These are phyloP conservation scores for Chrysodeixis includens DNA, from an alignment of 2,888 invertebrate genomes.

Conservation along the genomic window DNA sequence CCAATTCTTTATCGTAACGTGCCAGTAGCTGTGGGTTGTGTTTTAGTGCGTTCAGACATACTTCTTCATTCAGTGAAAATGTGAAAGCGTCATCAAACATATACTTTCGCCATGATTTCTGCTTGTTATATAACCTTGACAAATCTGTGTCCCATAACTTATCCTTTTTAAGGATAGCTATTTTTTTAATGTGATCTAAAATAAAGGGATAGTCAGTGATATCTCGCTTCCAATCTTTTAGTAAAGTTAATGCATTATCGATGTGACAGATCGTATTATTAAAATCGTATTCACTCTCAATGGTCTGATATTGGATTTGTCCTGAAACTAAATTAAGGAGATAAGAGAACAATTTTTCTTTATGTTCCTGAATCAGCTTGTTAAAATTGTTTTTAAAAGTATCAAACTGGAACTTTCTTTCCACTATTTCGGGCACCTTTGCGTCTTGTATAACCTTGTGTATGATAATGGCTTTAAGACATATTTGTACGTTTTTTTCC, in stretches of 20 bases:
- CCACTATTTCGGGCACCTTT: slow-evolving; percentile 69
- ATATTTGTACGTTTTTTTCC: slow-evolving; percentile 70
- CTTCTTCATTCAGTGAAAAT: slow-evolving; percentile 63
- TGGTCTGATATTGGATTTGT: slow-evolving; percentile 56
- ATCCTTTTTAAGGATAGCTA: slow-evolving; percentile 62
- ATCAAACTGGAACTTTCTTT: slow-evolving; percentile 70
- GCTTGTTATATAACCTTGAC: slow-evolving; percentile 65
- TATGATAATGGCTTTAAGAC: slow-evolving; percentile 70
- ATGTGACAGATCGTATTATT: slow-evolving; percentile 50
- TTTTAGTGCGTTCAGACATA: slow-evolving; percentile 76
- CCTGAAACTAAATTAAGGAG: slow-evolving; percentile 58
- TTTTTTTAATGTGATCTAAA: slow-evolving; percentile 63
- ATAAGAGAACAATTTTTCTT: slow-evolving; percentile 71
- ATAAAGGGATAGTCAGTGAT: slow-evolving; percentile 62
- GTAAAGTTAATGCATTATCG: slow-evolving; percentile 58
- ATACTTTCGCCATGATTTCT: slow-evolving; percentile 72
- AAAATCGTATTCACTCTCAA: slow-evolving; percentile 62
- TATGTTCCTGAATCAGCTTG: slow-evolving; percentile 65
- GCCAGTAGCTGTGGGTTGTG: slow-evolving; percentile 73
- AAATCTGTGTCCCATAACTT: slow-evolving; percentile 62
- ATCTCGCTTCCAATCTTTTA: slow-evolving; percentile 73
- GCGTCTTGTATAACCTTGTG: slow-evolving; percentile 70
- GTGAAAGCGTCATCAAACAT: slow-evolving; percentile 75
- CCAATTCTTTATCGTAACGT: slow-evolving; percentile 60
- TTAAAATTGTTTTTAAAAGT: slow-evolving; percentile 61